Percentiles rank a stretch among this genome's conserved stretches.
Conservation (phyloP, 2,113 vertebrate genomes). For the Elephantulus edwardii region DNA sequence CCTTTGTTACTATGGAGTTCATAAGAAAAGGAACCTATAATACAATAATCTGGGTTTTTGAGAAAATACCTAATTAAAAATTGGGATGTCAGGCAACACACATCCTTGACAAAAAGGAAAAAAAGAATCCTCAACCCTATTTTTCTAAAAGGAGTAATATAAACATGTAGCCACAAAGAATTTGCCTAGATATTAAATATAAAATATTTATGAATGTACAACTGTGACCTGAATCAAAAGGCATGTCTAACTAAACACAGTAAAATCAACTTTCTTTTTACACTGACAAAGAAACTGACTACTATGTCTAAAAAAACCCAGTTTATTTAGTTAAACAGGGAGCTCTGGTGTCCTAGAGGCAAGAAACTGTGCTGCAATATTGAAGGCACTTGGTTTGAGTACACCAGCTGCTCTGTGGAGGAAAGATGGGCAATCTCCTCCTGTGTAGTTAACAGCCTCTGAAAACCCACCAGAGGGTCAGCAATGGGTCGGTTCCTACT, state of each 20-base stretch:
- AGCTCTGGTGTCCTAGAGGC: too few relatives aligned
- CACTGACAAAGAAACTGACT: conserved; percentile 53
- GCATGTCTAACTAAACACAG: conserved; percentile 78
- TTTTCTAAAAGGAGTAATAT: conserved; percentile 60
- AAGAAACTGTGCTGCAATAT: too few relatives aligned
- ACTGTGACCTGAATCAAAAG: conserved; percentile 70
- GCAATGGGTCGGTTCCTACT: too few relatives aligned
- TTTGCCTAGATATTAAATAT: conserved; percentile 73
- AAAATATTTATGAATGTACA: conserved; percentile 28
- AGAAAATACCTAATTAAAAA: conserved; percentile 50
- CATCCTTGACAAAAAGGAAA: conserved; percentile 31
- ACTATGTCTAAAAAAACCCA: conserved; percentile 51
- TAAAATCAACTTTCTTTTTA: conserved; percentile 68
- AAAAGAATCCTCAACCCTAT: too few relatives aligned
- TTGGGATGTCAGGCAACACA: neutral
- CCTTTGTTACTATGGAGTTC: conserved; percentile 6
- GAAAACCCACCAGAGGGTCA: too few relatives aligned
- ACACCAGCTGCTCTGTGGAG: too few relatives aligned
- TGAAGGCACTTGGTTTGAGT: too few relatives aligned
- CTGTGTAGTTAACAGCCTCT: too few relatives aligned
- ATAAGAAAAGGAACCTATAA: conserved; percentile 46
- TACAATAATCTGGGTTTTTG: conserved; percentile 31
- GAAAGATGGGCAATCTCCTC: too few relatives aligned
- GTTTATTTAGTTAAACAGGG: too few relatives aligned
- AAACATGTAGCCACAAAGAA: conserved; percentile 44